Percentiles rank a stretch among this genome's conserved stretches.
Conservation (phyloP, 1,140 invertebrate species). For the Achatina immaculata region DNA sequence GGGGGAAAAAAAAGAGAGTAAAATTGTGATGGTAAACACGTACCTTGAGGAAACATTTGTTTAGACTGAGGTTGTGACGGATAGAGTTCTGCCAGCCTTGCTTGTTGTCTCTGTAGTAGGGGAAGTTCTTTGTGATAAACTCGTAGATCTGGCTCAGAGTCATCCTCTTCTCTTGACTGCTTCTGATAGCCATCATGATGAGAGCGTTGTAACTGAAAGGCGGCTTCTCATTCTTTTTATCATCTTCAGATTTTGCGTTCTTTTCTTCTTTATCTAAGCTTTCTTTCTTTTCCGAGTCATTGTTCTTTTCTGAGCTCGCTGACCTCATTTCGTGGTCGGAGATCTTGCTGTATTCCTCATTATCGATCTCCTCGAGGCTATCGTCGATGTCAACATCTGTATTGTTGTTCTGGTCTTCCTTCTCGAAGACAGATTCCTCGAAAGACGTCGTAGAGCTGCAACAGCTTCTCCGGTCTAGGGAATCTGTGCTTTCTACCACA, state of each 20-base stretch:
- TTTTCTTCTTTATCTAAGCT: conserved; percentile 11
- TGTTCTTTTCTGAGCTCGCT: not conserved
- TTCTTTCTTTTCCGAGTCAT: conserved; percentile 22
- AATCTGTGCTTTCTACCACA: not conserved
- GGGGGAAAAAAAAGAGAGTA: not conserved
- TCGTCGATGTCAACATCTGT: conserved; percentile 34
- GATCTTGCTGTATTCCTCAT: not conserved
- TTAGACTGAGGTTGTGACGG: conserved; percentile 94
- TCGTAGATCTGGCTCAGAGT: conserved; percentile 99
- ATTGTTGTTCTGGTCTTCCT: conserved; percentile 28
- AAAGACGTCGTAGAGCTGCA: conserved; percentile 23
- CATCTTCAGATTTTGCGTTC: conserved; percentile 41
- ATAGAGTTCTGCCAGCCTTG: conserved; percentile 99
- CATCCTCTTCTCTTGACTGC: conserved; percentile 92
- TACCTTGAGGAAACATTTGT: conserved; percentile 98
- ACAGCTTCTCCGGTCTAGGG: not conserved
- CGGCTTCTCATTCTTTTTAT: conserved; percentile 74
- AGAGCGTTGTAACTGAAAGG: conserved; percentile 98
- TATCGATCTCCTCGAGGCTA: conserved; percentile 29
- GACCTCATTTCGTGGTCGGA: not conserved
- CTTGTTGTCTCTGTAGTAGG: conserved; percentile 97
- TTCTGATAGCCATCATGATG: conserved; percentile 99
- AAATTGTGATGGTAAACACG: conserved; percentile 68
- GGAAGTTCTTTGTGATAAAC: conserved; percentile 98
- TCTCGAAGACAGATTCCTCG: conserved; percentile 25